phyloP scores from a whole-genome alignment of 37 sponge, comb jelly and placozoan genomes.

The Ianthella basta region DNA sequence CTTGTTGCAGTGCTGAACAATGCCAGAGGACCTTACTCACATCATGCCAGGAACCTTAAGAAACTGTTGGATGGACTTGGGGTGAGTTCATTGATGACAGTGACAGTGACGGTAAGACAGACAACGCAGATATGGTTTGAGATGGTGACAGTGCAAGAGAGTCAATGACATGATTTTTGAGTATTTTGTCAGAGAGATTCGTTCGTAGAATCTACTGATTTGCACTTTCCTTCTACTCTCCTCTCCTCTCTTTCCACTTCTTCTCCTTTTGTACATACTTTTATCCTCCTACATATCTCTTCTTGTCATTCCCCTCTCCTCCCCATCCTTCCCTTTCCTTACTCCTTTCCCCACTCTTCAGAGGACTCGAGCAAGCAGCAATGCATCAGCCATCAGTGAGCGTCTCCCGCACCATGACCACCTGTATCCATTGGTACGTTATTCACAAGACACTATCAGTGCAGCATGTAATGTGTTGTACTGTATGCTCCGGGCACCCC shows the following conservation, averaged over 20 bases:
- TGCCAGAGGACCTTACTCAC: conserved; percentile 55
- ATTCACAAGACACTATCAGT: neutral
- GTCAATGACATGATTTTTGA: too few species aligned
- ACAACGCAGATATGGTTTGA: too few species aligned
- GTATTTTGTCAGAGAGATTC: too few species aligned
- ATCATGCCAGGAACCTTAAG: conserved; percentile 42
- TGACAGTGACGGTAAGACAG: too few species aligned
- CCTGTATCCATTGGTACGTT: conserved; percentile 67
- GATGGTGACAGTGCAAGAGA: too few species aligned
- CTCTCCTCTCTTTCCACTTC: too few species aligned
- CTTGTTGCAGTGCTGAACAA: conserved; percentile 40
- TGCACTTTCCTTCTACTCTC: too few species aligned
- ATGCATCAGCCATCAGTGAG: conserved; percentile 10
- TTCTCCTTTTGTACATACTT: too few species aligned
- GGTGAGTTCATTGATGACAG: neutral
- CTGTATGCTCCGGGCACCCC: too few species aligned
- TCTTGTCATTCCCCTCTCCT: neutral
- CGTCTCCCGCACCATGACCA: conserved; percentile 77
- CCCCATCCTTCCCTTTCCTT: neutral
- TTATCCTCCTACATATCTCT: too few species aligned
- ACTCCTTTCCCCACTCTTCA: neutral
- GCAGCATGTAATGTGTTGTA: too few species aligned
- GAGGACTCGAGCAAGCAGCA: conserved; percentile 8
- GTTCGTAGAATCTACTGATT: too few species aligned
- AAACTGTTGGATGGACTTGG: conserved; percentile 25